Percentiles rank a stretch among this genome's conserved stretches.
phyloP scores from a whole-genome alignment of 2,113 vertebrate genomes.

The Burhinus oedicnemus region DNA sequence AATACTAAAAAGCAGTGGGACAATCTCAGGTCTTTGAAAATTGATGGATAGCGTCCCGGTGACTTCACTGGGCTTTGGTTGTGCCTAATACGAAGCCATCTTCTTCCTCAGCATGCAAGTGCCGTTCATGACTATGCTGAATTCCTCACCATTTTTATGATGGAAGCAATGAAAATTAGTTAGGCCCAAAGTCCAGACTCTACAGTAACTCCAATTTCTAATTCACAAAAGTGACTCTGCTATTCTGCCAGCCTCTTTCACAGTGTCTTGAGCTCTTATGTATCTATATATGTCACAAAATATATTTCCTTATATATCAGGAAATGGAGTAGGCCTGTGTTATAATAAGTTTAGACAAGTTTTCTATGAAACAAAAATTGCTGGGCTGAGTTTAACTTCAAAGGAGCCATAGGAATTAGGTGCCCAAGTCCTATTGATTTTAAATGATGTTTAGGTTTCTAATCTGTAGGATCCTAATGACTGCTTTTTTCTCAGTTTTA shows the following conservation, averaged over 20 bases:
- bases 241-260: neutral
- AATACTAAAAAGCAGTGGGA: neutral
- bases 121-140: neutral
- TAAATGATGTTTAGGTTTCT: neutral
- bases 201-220: neutral
- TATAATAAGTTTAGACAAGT: neutral
- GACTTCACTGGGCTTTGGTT: neutral
- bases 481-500: neutral
- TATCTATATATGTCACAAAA: neutral
- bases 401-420: neutral
- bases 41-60: neutral
- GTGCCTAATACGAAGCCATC: neutral
- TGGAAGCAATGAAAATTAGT: neutral
- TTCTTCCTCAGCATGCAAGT: neutral
- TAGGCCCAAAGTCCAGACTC: neutral
- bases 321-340: neutral
- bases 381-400: neutral
- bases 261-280: neutral
- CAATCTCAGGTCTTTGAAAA: neutral
- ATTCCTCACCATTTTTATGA: neutral
- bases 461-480: neutral
- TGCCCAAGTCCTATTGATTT: neutral
- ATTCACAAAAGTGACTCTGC: neutral
- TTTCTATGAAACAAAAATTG: neutral
- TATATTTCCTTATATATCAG: neutral